Base-by-base conservation (phyloP, 1,140 invertebrate genomes). In the Drosophila sulfurigaster region DNA sequence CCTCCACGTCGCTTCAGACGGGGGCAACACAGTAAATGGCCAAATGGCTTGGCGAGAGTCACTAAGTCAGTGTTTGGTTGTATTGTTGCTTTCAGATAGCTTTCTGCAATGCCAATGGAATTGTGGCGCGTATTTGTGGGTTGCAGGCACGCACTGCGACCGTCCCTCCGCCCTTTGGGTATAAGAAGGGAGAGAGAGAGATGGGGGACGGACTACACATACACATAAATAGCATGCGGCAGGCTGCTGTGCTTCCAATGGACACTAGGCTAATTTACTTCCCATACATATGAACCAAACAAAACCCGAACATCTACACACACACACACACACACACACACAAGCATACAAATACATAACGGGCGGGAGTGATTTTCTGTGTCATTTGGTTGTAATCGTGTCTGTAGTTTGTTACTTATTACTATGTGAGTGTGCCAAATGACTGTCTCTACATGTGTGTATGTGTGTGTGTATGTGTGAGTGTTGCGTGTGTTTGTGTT, bases 381-480 rank as follows among this genome's bases (percentile, higher is more conserved):
- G 83, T 88, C 85, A 88, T 88, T 88, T 88, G 83, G 80, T 83
- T 88, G 83, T 88, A 88, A 88, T 88, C 83, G 83, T 88, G 85
- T 88, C 83, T 88, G 83, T 89, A 88, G 83, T 88, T 88, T 88
- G 83, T 88, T 80, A 88, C 83, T 88, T 88, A 88, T 88, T 88
- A 88, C 77, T 75, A 60, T 83, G 82, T 77, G 76, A 66, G 73
- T 77, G 46, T 49, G 68, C 71, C 70, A 64, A 64, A 76, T 73
- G 46, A 38, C 30, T 73, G 46, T 38, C 30, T 65, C 11, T 75
- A 46, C 69, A 35, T 66, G 48, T 46, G 43, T 62, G 28, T 68
- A 32, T 78, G 60, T 74, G 62, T 38, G 25, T 28, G 38, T 25
- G 28, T n/a, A n/a, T 49, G 43, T 35, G 49, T 65, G 67, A 25